Conservation (phyloP, 2,113 vertebrate species). For the Rhabdornis inornatus region DNA sequence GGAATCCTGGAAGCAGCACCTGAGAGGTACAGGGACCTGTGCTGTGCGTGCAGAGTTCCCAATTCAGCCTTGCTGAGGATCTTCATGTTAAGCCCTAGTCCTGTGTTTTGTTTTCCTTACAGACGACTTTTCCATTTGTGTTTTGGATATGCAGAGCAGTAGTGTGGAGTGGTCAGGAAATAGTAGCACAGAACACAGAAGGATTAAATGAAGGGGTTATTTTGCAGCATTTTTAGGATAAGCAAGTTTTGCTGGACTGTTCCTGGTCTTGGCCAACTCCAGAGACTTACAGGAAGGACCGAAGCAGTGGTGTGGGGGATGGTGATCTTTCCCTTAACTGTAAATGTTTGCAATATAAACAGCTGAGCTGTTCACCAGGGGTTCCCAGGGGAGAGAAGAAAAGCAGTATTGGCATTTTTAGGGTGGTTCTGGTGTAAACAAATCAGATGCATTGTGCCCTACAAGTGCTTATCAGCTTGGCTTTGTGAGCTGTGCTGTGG, state of each 20-base stretch:
- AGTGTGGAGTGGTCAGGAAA: not conserved
- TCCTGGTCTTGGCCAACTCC: not conserved
- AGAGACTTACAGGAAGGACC: constrained; percentile 12
- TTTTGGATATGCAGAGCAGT: not conserved
- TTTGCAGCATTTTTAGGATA: not conserved
- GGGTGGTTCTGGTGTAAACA: not conserved
- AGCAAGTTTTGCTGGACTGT: not conserved
- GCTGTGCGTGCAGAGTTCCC: not conserved
- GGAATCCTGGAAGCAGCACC: not conserved
- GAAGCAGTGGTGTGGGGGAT: not conserved
- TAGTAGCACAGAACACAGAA: not conserved
- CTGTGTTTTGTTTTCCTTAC: fast-evolving
- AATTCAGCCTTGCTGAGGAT: not conserved
- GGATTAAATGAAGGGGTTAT: not conserved
- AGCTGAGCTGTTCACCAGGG: not conserved
- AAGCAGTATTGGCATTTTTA: not conserved
- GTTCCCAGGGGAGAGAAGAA: not conserved
- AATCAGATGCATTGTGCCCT: not conserved
- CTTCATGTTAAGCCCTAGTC: not conserved
- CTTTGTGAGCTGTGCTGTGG: not conserved
- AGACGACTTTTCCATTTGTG: fast-evolving
- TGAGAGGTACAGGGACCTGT: not conserved
- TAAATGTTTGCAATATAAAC: not conserved
- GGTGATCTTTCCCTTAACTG: not conserved
- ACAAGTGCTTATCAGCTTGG: not conserved